These are phyloP conservation scores for Thermophis baileyi DNA, from an alignment of 2,113 vertebrate genomes.

Conservation along the genomic window DNA sequence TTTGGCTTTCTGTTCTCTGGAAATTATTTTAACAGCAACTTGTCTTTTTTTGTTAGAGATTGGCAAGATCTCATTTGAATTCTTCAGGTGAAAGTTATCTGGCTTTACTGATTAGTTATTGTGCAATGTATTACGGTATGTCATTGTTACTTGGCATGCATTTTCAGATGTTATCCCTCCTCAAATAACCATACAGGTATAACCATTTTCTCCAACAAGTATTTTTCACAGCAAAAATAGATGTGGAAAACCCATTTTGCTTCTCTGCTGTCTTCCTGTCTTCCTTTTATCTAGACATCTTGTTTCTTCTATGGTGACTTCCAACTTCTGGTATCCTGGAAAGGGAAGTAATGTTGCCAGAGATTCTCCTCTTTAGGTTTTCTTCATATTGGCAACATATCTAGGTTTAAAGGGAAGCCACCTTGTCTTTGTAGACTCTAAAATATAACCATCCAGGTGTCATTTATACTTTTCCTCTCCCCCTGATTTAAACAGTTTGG, in stretches of 20 bases:
- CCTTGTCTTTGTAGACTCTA: background rate
- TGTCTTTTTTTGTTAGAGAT: background rate
- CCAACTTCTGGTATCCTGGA: background rate
- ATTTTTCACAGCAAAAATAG: background rate
- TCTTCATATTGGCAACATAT: background rate
- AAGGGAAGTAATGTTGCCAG: background rate
- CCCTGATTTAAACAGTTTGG: background rate
- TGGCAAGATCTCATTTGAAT: background rate
- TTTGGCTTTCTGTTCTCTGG: background rate
- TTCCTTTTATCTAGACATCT: background rate
- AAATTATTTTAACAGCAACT: background rate
- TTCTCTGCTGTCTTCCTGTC: background rate
- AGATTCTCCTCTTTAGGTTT: background rate
- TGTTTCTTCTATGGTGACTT: background rate
- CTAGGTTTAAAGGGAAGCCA: background rate
- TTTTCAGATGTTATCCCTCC: background rate
- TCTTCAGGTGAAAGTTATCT: background rate
- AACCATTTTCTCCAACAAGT: background rate
- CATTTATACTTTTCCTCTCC: background rate
- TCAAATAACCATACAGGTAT: background rate
- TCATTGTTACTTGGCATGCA: background rate
- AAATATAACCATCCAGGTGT: background rate
- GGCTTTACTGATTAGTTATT: background rate
- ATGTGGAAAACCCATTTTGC: background rate
- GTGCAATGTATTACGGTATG: background rate